Conservation (phyloP, 2,888 invertebrate species). For the Cordilura impudica region DNA sequence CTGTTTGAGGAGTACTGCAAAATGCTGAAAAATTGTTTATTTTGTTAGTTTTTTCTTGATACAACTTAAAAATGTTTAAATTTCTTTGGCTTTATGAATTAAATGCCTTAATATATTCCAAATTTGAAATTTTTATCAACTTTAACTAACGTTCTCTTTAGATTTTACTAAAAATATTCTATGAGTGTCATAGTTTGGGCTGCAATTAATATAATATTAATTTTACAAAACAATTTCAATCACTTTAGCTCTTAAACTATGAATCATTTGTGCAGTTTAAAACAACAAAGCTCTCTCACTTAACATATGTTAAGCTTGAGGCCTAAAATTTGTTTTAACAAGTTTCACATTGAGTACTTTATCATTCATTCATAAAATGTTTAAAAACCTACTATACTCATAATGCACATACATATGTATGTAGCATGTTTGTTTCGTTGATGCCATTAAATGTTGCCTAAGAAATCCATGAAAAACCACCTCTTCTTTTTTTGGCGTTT, state of each 20-base stretch:
- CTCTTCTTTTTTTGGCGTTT: conserved; percentile 38
- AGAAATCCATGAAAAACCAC: conserved; percentile 50
- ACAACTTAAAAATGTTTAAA: no score
- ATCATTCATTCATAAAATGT: conserved; percentile 37
- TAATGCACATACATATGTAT: background rate
- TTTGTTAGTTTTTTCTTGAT: no score
- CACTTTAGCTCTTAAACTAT: conserved; percentile 48
- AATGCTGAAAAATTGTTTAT: no score
- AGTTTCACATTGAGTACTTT: conserved; percentile 29
- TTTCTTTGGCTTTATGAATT: no score
- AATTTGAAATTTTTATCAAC: no score
- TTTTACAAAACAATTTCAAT: background rate
- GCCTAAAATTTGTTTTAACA: conserved; percentile 15
- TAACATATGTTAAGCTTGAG: conserved; percentile 55
- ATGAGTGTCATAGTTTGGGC: no score
- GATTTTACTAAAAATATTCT: no score
- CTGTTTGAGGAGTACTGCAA: no score
- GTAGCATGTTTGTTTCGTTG: background rate
- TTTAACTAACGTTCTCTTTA: no score
- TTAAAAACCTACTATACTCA: background rate
- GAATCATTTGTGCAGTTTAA: conserved; percentile 45
- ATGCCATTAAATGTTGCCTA: conserved; percentile 33
- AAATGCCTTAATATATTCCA: no score
- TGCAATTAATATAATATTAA: background rate
- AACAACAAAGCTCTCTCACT: conserved; percentile 30